A percentile compares a stretch with the other conserved stretches of the same genome.
Conservation (phyloP, 2,888 invertebrate species). For the Salticus scenicus region DNA sequence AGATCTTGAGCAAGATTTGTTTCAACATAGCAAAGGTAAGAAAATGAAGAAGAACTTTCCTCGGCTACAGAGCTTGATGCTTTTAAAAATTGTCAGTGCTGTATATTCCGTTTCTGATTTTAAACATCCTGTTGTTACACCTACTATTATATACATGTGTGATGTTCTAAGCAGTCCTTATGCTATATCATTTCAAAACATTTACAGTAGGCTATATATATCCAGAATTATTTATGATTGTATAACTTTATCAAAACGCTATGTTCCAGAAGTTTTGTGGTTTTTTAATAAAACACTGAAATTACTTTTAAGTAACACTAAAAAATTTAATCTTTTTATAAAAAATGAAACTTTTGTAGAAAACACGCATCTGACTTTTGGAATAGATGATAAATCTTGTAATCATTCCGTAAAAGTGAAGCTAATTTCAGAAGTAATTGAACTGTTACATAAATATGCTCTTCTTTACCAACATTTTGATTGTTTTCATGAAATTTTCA, state of each 20-base stretch:
- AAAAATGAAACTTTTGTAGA: background rate
- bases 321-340: conserved; percentile 29
- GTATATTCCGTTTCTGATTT: conserved; percentile 94
- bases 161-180: conserved; percentile 82
- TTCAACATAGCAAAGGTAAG: conserved; percentile 22
- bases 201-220: conserved; percentile 86
- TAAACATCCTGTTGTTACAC: conserved; percentile 90
- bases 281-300: conserved; percentile 75
- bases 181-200: conserved; percentile 81
- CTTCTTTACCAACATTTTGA: conserved; percentile 31
- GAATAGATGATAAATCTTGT: background rate
- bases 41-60: conserved; percentile 51
- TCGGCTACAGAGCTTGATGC: conserved; percentile 78
- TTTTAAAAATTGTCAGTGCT: conserved; percentile 87
- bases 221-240: conserved; percentile 86
- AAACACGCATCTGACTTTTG: background rate
- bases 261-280: conserved; percentile 86
- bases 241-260: conserved; percentile 85
- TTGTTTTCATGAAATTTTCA: conserved; percentile 52
- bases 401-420: conserved; percentile 28
- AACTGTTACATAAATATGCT: conserved; percentile 31
- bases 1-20: conserved; percentile 47
- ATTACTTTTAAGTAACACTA: background rate
- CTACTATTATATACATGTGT: conserved; percentile 86
- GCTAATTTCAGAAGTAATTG: conserved; percentile 46